Conservation (phyloP, 2,888 invertebrate species). For the Platypus cylindrus region DNA sequence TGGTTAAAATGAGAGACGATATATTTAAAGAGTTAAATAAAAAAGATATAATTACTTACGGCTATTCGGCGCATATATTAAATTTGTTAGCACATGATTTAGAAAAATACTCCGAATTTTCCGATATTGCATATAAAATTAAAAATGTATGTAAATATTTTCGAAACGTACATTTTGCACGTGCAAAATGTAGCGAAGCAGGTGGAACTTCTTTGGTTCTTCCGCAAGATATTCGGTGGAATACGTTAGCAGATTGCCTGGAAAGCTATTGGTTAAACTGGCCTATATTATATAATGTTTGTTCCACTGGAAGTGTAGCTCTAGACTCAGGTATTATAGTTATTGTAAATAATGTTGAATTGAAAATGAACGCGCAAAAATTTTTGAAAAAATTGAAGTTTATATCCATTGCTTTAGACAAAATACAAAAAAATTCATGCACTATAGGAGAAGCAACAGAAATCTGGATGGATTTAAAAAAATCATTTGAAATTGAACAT, state of each 20-base stretch:
- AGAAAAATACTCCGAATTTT: not conserved
- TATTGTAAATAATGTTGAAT: slow-evolving; percentile 4
- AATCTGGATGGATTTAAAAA: slow-evolving; percentile 2
- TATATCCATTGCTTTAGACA: slow-evolving; percentile 6
- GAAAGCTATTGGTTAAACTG: slow-evolving; percentile 11
- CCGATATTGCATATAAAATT: not conserved
- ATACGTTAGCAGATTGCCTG: slow-evolving; percentile 8
- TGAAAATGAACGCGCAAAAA: slow-evolving; percentile 5
- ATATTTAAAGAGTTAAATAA: slow-evolving; percentile 1
- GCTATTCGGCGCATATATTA: not conserved
- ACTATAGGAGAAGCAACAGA: slow-evolving; percentile 5
- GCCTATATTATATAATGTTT: slow-evolving; percentile 8
- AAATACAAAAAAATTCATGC: slow-evolving; percentile 2
- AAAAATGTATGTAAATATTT: slow-evolving; percentile 4
- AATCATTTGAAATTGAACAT: slow-evolving; percentile 4
- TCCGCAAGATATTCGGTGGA: slow-evolving; percentile 9
- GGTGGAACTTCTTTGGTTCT: slow-evolving; percentile 1
- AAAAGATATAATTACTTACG: slow-evolving; percentile 1
- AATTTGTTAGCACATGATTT: slow-evolving; percentile 1
- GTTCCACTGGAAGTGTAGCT: slow-evolving; percentile 4
- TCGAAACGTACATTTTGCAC: slow-evolving; percentile 4
- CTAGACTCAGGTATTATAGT: slow-evolving; percentile 8
- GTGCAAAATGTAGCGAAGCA: slow-evolving; percentile 2
- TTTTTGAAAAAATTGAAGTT: slow-evolving; percentile 9
- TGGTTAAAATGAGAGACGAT: slow-evolving; percentile 5